These are phyloP conservation scores for Perca flavescens DNA, from an alignment of 2,113 vertebrate genomes.

Conservation along the genomic window DNA sequence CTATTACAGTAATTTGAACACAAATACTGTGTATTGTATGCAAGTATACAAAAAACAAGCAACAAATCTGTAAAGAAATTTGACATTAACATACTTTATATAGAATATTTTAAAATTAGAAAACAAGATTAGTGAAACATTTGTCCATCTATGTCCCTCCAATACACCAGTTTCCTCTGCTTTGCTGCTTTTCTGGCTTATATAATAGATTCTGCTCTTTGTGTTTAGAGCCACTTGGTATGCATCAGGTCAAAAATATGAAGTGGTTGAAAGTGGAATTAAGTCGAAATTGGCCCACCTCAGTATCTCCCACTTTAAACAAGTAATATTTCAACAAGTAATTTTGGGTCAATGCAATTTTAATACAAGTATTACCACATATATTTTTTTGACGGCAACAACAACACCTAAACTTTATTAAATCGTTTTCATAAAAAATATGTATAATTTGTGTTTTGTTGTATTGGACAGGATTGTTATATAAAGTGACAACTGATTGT, in stretches of 20 bases:
- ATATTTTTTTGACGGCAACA: not conserved
- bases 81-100: not conserved
- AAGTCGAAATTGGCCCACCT: not conserved
- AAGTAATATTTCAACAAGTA: not conserved
- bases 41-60: not conserved
- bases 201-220: not conserved
- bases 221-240: not conserved
- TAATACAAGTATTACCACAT: not conserved
- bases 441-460: not conserved
- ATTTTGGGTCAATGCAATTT: not conserved
- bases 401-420: not conserved
- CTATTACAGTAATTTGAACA: not conserved
- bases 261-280: conserved; percentile 12
- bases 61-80: not conserved
- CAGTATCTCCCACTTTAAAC: not conserved
- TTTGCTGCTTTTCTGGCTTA: not conserved
- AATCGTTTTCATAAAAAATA: not conserved
- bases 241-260: conserved; percentile 8
- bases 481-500: not conserved
- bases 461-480: not conserved
- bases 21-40: not conserved
- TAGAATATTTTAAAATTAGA: not conserved
- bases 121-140: not conserved
- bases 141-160: not conserved
- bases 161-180: not conserved